A percentile compares a stretch with the other conserved stretches of the same genome.
Evolutionary conservation across 2,888 invertebrate species (phyloP).

Genomic region (Monoplex corrugatus): DNA sequence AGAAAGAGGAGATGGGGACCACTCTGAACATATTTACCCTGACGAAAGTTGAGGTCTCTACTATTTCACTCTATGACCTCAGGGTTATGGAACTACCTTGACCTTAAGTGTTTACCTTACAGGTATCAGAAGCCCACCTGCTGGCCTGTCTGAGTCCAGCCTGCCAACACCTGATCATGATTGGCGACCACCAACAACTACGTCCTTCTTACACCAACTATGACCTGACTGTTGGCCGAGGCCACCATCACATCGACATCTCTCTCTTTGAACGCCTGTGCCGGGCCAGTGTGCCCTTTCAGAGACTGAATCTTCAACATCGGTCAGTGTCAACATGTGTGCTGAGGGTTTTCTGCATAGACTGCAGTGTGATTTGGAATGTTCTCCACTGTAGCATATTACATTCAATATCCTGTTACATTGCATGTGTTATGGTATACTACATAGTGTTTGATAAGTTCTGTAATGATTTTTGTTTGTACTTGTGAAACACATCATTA

Average conservation of each 20-base stretch:
- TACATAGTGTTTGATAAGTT: no score
- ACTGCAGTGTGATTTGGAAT: slow-evolving; percentile 88
- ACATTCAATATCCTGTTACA: no score
- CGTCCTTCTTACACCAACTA: slow-evolving; percentile 87
- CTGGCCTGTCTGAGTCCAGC: slow-evolving; percentile 57
- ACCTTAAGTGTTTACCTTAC: not conserved
- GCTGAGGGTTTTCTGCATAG: not conserved
- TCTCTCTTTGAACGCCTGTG: slow-evolving; percentile 91
- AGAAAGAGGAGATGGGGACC: no score
- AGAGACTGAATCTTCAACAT: slow-evolving; percentile 86
- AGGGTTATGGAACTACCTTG: not conserved
- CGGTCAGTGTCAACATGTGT: not conserved
- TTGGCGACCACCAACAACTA: slow-evolving; percentile 91
- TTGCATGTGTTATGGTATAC: no score
- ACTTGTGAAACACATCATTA: no score
- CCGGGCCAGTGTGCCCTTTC: slow-evolving; percentile 85
- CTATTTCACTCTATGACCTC: no score
- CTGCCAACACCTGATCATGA: slow-evolving; percentile 65
- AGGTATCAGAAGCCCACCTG: slow-evolving; percentile 65
- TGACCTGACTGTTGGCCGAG: slow-evolving; percentile 83
- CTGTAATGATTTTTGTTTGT: no score
- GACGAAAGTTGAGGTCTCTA: no score
- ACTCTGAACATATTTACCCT: no score
- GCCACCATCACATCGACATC: slow-evolving; percentile 86
- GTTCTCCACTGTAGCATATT: slow-evolving; percentile 85